Base-by-base conservation (phyloP, 2,797 vertebrate genomes). In the Hydrophis major region DNA sequence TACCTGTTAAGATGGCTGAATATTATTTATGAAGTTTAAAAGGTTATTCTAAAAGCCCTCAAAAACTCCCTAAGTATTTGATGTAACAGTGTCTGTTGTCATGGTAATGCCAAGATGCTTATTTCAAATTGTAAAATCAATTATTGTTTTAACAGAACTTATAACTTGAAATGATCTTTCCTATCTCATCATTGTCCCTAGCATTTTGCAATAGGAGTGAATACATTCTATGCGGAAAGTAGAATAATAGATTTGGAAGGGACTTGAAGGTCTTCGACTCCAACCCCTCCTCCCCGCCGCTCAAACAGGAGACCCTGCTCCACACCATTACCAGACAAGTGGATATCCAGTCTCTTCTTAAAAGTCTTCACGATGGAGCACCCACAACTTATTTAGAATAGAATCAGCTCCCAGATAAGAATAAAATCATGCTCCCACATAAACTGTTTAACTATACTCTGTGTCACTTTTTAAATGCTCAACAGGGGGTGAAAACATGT, bases 201-300 rank as follows among this genome's bases (percentile, higher is more conserved):
- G 86, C 66, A 93, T 94, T 69, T 90, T 93, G 91, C 69, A 89
- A 11, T 94, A 95, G 94, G 94, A 42, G 92, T 95, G 32, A 95
- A 86, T 90, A 94, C 95, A 94, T 95, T 95, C 87, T 87, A 88
- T 96, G 32, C 93, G 61, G 95, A 61, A 61, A 96, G 37, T 93
- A 61, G 28, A 69, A 32, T 32, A 69, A 32, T 5, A 32, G 12
- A 66, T n/a, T 32, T 69, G 66, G 66, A 32, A 16, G n/a, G 66
- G 66, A 69, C n/a, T 69, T 69, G 63, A n/a, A n/a, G 63, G 13
- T 66, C 4, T n/a, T n/a, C 63, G n/a, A 66, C 4, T 66, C 63
- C 63, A 66, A 66, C 13, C 13, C 28, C 28, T 14, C 4, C 5
- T 4, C 28, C 4, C n/a, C 5, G 28, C n/a, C 5, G 13, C n/a